Base-by-base conservation (phyloP, 1,140 invertebrate species). In the Drosophila sp. region DNA sequence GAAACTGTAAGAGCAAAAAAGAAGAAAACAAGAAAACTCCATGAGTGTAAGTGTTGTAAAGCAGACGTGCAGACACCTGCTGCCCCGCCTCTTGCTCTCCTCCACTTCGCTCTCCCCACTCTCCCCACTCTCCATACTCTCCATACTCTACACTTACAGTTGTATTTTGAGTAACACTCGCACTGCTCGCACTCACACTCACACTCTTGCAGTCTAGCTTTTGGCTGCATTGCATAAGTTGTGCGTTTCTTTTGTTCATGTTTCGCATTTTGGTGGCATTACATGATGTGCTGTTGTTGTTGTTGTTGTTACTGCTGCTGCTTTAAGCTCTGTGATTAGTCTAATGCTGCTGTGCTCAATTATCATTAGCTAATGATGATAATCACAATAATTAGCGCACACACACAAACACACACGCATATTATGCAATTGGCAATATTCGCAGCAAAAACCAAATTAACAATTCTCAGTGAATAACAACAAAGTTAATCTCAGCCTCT, bases 311-410 rank as follows among this genome's bases (percentile, higher is more conserved):
- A n/a, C n/a, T n/a, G n/a, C n/a, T n/a, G n/a, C n/a, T n/a, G n/a
- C n/a, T n/a, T 38, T 56, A 51, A 53, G 76, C 76, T 83, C 70
- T 79, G 80, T 78, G 57, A 83, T 83, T 72, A 73, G 11, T n/a
- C n/a, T n/a, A n/a, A n/a, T n/a, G n/a, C n/a, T 50, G 45, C 36
- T 38, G 16, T 48, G 40, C 48, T 18, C 76, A 43, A 61, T 62
- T 45, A 76, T 72, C 59, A 77, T 74, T 32, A 53, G 13, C 36
- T 53, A 41, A 57, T 59, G 56, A 59, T 61, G 43, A 61, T 67
- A 53, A 72, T 76, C 25, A 63, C 61, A 25, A 69, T 76, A 54
- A 67, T 71, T 54, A 67, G 74, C 57, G 64, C 25, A 59, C 62
- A 80, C 32, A 38, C 32, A 38, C 51, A 56, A 16, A 53, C 18